Base-by-base conservation (phyloP, 1,140 invertebrate species). In the Habropoda laboriosa region DNA sequence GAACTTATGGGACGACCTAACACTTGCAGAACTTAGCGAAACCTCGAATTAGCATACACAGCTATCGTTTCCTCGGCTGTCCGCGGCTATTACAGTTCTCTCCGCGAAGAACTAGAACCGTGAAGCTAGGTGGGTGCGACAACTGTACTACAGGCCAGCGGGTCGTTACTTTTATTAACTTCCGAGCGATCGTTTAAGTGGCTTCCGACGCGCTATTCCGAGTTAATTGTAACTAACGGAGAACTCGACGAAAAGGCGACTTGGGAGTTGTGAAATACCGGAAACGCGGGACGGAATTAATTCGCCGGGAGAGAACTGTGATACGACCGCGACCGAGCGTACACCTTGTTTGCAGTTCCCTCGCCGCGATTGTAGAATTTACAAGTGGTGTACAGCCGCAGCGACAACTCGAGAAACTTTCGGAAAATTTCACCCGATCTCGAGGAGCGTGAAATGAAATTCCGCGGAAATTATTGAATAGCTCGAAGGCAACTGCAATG, bases 81-180 rank as follows among this genome's bases (percentile, higher is more conserved):
- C 32, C 30, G 3, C 55, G 30, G 16, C 42, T 12, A n/a, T n/a
- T 45, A 57, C 16, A n/a, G n/a, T n/a, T n/a, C 3, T 32, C 16
- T 16, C 3, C 30, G 18, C 55, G 3, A 21, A 32, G 16, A 18
- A 21, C 30, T 6, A 7, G 8, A 57, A 12, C 2, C 55, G 8
- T 0, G 5, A 18, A 35, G 55, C 18, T 32, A 58, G 7, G 8
- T 18, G 3, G 18, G 1, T n/a, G 0, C 57, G 27, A 24, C 30
- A 66, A 16, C 16, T 13, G 3, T 32, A 27, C 8, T 16, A 10
- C 16, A 47, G 18, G 12, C 10, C 32, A 24, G 10, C 16, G 32
- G 30, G n/a, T 24, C 18, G 35, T 64, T 63, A 49, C 71, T 63
- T 74, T 63, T 73, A 73, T 74, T n/a, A 74, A 74, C 72, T 64